Conservation (phyloP, 2,113 vertebrate species). For the Donacobius atricapilla region DNA sequence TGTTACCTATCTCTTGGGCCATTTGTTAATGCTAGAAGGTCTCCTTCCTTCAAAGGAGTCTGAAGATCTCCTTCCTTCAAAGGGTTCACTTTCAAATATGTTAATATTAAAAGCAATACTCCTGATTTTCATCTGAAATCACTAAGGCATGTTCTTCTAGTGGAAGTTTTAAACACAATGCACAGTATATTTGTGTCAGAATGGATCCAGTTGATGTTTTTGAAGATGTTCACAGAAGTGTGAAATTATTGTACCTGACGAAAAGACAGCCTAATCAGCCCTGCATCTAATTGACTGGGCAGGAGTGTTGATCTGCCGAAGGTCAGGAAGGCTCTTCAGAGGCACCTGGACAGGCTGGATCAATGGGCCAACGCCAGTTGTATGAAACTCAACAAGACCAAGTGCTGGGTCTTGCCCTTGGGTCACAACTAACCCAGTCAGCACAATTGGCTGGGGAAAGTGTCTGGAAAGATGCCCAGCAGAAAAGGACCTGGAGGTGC, state of each 20-base stretch:
- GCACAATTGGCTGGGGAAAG: not conserved
- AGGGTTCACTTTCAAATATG: not conserved
- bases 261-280: not conserved
- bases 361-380: rapidly evolving
- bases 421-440: not conserved
- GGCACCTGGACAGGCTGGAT: not conserved
- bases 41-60: not conserved
- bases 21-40: not conserved
- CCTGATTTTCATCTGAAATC: not conserved
- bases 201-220: not conserved
- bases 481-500: not conserved
- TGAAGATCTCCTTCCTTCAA: not conserved
- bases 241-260: not conserved
- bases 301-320: not conserved
- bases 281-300: not conserved
- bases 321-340: not conserved
- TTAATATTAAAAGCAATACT: not conserved
- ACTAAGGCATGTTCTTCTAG: not conserved
- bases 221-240: not conserved
- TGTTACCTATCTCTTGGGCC: not conserved
- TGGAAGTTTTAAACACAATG: not conserved
- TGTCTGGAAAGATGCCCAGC: not conserved
- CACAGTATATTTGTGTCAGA: not conserved
- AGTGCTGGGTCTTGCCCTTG: not conserved
- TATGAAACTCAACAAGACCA: not conserved